Evolutionary conservation across 2,113 vertebrate species (phyloP).

Genomic region (Pleuronectes platessa): DNA sequence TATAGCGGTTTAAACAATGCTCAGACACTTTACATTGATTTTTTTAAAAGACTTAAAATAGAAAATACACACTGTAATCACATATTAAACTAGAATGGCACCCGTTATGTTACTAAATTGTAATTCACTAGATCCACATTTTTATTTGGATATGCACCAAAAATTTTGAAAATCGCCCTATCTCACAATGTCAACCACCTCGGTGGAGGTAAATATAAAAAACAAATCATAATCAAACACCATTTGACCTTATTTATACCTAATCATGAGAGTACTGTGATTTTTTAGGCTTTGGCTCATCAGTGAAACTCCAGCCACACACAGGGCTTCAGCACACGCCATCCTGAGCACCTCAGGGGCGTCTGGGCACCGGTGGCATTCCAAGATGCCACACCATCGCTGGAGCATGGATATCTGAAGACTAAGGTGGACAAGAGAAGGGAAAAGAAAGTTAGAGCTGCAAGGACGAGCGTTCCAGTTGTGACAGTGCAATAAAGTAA

Average conservation of each 20-base stretch:
- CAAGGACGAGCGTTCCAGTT: background rate
- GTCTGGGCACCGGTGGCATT: conserved; percentile 67
- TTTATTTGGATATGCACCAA: too few relatives aligned
- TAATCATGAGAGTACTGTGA: conserved; percentile 56
- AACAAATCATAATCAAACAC: too few relatives aligned
- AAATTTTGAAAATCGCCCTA: too few relatives aligned
- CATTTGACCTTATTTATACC: conserved; percentile 73
- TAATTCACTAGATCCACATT: too few relatives aligned
- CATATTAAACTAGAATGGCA: too few relatives aligned
- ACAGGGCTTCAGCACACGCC: conserved; percentile 83
- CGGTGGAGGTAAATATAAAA: too few relatives aligned
- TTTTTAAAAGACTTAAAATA: too few relatives aligned
- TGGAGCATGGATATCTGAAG: conserved; percentile 32
- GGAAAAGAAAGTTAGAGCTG: conserved; percentile 24
- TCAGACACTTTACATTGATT: too few relatives aligned
- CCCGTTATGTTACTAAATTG: too few relatives aligned
- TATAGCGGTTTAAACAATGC: too few relatives aligned
- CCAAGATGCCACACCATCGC: conserved; percentile 82
- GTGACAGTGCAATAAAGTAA: background rate
- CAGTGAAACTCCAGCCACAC: conserved; percentile 64
- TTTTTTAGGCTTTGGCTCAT: conserved; percentile 50
- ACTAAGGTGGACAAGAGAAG: conserved; percentile 58
- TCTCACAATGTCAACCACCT: too few relatives aligned
- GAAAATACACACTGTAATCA: too few relatives aligned
- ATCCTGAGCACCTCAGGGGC: conserved; percentile 81